A percentile compares a stretch with the other conserved stretches of the same genome.
These are phyloP conservation scores for Crossocerus cetratus DNA, from an alignment of 2,888 invertebrate species.

Conservation along the genomic window DNA sequence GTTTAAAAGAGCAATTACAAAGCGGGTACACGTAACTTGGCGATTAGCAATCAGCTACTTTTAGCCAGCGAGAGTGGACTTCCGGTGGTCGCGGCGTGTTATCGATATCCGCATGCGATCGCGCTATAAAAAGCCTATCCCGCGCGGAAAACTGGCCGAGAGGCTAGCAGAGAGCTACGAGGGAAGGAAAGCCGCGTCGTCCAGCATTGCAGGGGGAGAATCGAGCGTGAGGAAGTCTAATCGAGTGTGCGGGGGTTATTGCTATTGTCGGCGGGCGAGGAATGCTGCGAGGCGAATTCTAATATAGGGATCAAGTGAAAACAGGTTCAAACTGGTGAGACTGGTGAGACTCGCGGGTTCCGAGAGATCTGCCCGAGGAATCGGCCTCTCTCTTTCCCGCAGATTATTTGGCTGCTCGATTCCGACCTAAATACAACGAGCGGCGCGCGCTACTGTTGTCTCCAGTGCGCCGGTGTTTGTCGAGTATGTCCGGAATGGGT, in stretches of 20 bases:
- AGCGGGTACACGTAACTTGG: background rate
- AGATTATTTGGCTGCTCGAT: constrained; percentile 43
- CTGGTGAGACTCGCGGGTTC: too few species aligned
- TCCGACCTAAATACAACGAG: constrained; percentile 42
- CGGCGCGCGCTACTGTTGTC: constrained; percentile 17
- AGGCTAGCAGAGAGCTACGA: constrained; percentile 11
- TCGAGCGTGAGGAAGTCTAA: constrained; percentile 45
- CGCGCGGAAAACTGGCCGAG: background rate
- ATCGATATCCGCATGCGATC: constrained; percentile 43
- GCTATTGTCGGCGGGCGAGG: constrained; percentile 37
- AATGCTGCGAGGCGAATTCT: constrained; percentile 23
- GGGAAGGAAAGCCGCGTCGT: constrained; percentile 11
- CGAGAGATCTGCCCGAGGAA: constrained; percentile 34
- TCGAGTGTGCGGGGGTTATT: constrained; percentile 46
- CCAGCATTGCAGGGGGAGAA: constrained; percentile 18
- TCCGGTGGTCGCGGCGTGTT: constrained; percentile 7
- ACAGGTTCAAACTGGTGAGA: constrained; percentile 50
- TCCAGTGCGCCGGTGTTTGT: constrained; percentile 3
- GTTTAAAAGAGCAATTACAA: too few species aligned
- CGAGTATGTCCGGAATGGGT: constrained; percentile 6
- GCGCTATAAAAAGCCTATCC: constrained; percentile 33
- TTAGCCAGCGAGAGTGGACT: background rate
- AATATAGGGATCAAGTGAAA: constrained; percentile 44
- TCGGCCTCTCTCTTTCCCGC: constrained; percentile 15
- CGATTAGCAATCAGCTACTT: background rate